Evolutionary conservation across 2,113 vertebrate genomes (phyloP), one percentile per base, ranked within the genome.

Genomic region (Paradoxurus hermaphroditus): DNA sequence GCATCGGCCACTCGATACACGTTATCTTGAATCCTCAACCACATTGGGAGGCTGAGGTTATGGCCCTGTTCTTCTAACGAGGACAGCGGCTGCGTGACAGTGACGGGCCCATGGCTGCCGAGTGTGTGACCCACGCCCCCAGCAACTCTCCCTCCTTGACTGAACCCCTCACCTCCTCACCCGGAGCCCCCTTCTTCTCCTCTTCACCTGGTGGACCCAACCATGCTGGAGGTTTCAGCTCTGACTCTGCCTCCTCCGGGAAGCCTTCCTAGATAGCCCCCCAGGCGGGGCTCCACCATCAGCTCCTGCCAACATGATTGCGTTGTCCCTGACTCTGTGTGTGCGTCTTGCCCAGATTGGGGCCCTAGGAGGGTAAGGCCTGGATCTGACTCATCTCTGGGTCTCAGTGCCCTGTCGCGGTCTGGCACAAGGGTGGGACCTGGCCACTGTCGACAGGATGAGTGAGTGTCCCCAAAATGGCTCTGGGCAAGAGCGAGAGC

Each of bases 61-160:
- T 23, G 44, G 31, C 44, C 23, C 23, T 15, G 8, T 27, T 51
- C 31, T 49, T 65, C 21, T n/a, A 10, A 49, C 15, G 44, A 86
- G 83, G 83, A 68, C 16, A 27, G 12, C 10, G 15, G 15, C 63
- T 18, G 44, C 44, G 16, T 5, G 19, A 56, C 12, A 51, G 10
- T 9, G 4, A 12, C 44, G 0, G 3, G 23, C 34, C 23, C 5
- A 2, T n/a, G 44, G 65, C 8, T 70, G 34, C 39, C n/a, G n/a
- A n/a, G 6, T 8, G 21, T 10, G 10, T 18, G 23, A 70, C 29
- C 65, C 15, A n/a, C n/a, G 7, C 25, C 23, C 25, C 36, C 23
- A 0, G 46, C 13, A n/a, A 18, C 21, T 68, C 44, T 44, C 63
- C 23, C 4, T 29, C 15, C 14, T 15, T 7, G 23, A 27, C 39